Evolutionary conservation across 2,113 vertebrate species (phyloP).

Genomic region (Brachyhypopomus occidentalis): DNA sequence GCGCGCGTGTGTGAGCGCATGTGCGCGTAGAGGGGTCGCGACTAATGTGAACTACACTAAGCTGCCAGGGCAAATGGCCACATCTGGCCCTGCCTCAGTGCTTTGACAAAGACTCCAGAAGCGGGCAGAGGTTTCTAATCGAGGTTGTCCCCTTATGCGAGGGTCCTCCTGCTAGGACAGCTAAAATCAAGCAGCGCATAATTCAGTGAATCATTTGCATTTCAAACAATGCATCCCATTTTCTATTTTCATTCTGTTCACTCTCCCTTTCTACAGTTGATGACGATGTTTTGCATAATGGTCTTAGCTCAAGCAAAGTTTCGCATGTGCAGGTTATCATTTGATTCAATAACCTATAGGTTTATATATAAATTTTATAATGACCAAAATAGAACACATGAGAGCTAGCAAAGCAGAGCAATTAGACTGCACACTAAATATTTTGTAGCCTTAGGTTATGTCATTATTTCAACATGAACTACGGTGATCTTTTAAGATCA

Average conservation of each 20-base stretch:
- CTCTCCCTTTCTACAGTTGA: constrained; percentile 63
- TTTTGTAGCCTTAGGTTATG: neutral
- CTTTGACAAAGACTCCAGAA: constrained; percentile 26
- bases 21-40: neutral
- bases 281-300: constrained; percentile 65
- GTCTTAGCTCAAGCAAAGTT: constrained; percentile 57
- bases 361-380: constrained; percentile 34
- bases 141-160: constrained; percentile 65
- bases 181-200: constrained; percentile 65
- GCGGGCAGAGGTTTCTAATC: constrained; percentile 59
- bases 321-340: constrained; percentile 45
- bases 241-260: constrained; percentile 69
- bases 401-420: neutral
- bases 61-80: constrained; percentile 20
- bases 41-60: constrained; percentile 4
- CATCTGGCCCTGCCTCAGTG: constrained; percentile 18
- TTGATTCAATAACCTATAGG: constrained; percentile 42
- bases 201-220: constrained; percentile 75
- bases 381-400: neutral
- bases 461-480: neutral
- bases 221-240: constrained; percentile 71
- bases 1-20: constrained; percentile 30
- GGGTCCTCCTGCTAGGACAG: constrained; percentile 54
- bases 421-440: neutral
- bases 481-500: no score